Base-by-base conservation (phyloP, 2,888 invertebrate genomes). In the Coenonympha arcania region DNA sequence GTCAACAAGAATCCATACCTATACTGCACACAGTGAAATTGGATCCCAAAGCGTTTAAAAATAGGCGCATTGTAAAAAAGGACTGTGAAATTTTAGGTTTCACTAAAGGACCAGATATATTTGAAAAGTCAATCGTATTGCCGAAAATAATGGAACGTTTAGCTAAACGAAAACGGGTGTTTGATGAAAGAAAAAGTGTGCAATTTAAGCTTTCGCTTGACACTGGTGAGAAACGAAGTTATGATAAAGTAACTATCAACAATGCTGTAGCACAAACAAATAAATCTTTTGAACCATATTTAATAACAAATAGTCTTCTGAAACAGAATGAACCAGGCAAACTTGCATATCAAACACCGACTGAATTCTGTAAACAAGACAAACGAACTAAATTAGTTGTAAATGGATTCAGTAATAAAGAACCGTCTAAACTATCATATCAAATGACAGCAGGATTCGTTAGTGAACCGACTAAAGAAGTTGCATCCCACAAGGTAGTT, bases 131-230 rank as follows among this genome's bases (percentile, higher is more conserved):
- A 6, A 41, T 64, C 0, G 57, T 63, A 0, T 45, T 74, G 9
- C 74, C 74, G 0, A 63, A 67, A 42, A 64, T 73, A 13, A 64
- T 73, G 59, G 46, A 57, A 1, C 57, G 71, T 1, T 41, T 74
- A 19, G 50, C 55, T 0, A 50, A 52, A 1, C 62, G 62, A 0
- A 55, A 52, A 15, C 45, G 30, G 11, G 9, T 9, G 9, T 13
- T 54, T 1, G 56, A 62, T 11, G 54, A 40, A 13, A 44, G 47
- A 8, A 56, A 43, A n/a, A 45, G 44, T 13, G 18, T 55, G 1
- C 52, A 41, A 26, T 50, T 47, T 34, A 54, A 62, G 30, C 48
- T 61, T 9, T 36, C 63, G 13, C 33, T 64, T 4, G 59, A 61
- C 30, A 47, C 48, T 15, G 55, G 54, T 16, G 26, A n/a, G 20